Percentiles rank a stretch among this genome's conserved stretches.
phyloP scores from a whole-genome alignment of 2,113 vertebrate genomes.

The Monopterus albus region DNA sequence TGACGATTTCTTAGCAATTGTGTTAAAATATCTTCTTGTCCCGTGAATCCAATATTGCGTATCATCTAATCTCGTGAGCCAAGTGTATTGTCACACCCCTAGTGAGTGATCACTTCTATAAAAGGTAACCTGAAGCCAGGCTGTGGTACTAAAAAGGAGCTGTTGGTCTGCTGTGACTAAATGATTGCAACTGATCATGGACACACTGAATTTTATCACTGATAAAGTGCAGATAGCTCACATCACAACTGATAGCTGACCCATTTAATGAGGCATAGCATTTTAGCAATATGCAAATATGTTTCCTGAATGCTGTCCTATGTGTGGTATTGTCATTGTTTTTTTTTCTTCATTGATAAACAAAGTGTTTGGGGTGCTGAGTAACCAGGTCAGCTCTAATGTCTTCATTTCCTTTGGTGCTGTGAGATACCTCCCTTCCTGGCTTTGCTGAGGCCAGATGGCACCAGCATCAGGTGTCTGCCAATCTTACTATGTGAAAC shows the following conservation, averaged over 20 bases:
- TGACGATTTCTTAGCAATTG: too few species aligned
- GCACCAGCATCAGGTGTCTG: slow-evolving; percentile 75
- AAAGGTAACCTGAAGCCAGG: slow-evolving; percentile 2
- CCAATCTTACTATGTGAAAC: slow-evolving; percentile 67
- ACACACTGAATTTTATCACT: background rate
- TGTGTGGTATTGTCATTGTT: too few species aligned
- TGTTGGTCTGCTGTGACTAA: background rate
- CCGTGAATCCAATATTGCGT: too few species aligned
- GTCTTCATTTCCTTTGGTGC: slow-evolving; percentile 46
- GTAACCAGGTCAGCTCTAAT: slow-evolving; percentile 37
- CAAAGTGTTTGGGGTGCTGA: slow-evolving; percentile 15
- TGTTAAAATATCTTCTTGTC: too few species aligned
- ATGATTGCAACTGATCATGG: background rate
- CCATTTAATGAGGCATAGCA: too few species aligned
- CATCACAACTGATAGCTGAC: too few species aligned
- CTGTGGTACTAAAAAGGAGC: background rate
- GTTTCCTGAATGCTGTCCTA: background rate
- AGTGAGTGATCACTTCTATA: background rate
- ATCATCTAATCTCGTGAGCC: too few species aligned
- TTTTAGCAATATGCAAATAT: too few species aligned
- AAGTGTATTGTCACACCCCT: too few species aligned
- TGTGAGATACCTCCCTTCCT: slow-evolving; percentile 35
- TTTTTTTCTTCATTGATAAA: too few species aligned
- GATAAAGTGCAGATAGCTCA: too few species aligned
- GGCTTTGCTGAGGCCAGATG: slow-evolving; percentile 69